These are phyloP conservation scores for Habrosyne pyritoides DNA, from an alignment of 2,888 invertebrate species.

Conservation along the genomic window DNA sequence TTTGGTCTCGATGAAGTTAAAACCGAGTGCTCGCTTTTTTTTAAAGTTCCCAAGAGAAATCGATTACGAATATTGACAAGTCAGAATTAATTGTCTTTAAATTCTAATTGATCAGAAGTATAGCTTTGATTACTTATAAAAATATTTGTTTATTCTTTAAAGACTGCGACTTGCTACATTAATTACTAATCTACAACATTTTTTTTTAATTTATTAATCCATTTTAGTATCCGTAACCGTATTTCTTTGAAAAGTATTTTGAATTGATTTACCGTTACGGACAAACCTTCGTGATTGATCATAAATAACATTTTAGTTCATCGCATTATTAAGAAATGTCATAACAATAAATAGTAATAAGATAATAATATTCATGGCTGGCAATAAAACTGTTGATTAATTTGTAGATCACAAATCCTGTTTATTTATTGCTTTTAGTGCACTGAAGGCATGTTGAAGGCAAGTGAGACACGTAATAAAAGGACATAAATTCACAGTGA, in stretches of 20 bases:
- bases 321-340: conserved; percentile 11
- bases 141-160: background rate
- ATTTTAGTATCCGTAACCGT: conserved; percentile 35
- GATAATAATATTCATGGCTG: conserved; percentile 29
- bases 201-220: conserved; percentile 37
- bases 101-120: background rate
- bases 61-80: background rate
- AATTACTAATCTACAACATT: conserved; percentile 29
- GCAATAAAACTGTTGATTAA: conserved; percentile 27
- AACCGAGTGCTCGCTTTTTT: background rate
- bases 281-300: conserved; percentile 6
- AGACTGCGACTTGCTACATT: conserved; percentile 28
- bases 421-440: conserved; percentile 31
- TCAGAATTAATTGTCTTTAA: background rate
- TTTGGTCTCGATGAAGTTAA: background rate
- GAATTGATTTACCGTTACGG: conserved; percentile 39
- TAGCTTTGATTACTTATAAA: background rate
- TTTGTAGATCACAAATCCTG: conserved; percentile 23
- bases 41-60: background rate
- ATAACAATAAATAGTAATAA: conserved; percentile 16
- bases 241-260: conserved; percentile 21
- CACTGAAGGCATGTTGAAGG: conserved; percentile 4
- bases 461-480: conserved; percentile 23
- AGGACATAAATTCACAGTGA: conserved; percentile 33
- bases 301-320: background rate